Percentiles rank a stretch among this genome's conserved stretches.
Evolutionary conservation across 2,797 vertebrate genomes (phyloP).

Genomic region (Crenichthys baileyi): DNA sequence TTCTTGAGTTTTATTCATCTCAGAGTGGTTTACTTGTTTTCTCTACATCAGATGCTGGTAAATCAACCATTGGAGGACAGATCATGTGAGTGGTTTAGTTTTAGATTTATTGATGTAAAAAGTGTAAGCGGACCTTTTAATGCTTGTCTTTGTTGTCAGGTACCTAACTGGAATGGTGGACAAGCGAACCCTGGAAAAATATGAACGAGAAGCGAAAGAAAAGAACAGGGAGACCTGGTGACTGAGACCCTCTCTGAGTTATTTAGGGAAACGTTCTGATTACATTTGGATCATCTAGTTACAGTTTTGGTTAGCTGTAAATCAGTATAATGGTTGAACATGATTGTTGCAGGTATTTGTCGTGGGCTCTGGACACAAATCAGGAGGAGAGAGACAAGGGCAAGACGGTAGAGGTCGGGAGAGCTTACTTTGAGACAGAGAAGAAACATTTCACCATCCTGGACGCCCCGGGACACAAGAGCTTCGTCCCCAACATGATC

Average conservation of each 20-base stretch:
- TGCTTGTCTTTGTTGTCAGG: conserved; percentile 73
- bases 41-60: conserved; percentile 89
- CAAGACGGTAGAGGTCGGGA: conserved; percentile 98
- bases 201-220: conserved; percentile 98
- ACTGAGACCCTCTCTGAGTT: conserved; percentile 24
- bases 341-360: conserved; percentile 88
- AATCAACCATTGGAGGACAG: conserved; percentile 98
- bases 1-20: not conserved
- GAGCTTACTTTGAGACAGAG: conserved; percentile 98
- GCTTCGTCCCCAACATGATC: conserved; percentile 99
- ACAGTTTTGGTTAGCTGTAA: not conserved
- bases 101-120: too few relatives aligned
- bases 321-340: not conserved
- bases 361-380: conserved; percentile 99
- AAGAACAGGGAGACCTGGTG: conserved; percentile 99
- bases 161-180: conserved; percentile 99
- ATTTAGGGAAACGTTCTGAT: not conserved
- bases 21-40: not conserved
- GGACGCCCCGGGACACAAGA: conserved; percentile 98
- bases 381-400: conserved; percentile 99
- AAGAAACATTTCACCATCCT: conserved; percentile 99
- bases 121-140: too few relatives aligned
- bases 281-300: not conserved
- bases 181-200: conserved; percentile 98
- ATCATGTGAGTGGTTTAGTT: conserved; percentile 90